Conservation (phyloP, 2,113 vertebrate species). For the Agapornis roseicollis region DNA sequence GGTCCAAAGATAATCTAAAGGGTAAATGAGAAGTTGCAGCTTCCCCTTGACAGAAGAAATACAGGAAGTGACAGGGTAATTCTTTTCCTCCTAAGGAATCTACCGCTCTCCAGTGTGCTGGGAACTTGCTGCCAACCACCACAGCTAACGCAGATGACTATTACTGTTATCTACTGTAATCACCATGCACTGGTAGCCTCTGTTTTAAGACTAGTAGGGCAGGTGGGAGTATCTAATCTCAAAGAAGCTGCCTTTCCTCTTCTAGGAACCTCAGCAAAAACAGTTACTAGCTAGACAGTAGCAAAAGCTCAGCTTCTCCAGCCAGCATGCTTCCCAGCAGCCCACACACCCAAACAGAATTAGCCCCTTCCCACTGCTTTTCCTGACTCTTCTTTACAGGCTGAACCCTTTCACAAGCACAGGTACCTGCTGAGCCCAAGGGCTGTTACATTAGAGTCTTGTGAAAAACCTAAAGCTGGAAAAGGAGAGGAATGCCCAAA, state of each 20-base stretch:
- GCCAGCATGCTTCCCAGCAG: neutral
- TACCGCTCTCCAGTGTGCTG: fast-evolving
- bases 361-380: neutral
- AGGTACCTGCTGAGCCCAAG: neutral
- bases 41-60: neutral
- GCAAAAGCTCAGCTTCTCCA: neutral
- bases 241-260: neutral
- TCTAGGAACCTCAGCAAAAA: neutral
- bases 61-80: neutral
- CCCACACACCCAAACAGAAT: neutral
- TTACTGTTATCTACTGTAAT: neutral
- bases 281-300: neutral
- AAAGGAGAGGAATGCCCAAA: neutral
- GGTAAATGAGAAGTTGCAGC: neutral
- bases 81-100: neutral
- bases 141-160: neutral
- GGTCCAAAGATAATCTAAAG: neutral
- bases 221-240: neutral
- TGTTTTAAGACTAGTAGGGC: neutral
- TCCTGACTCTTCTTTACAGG: neutral
- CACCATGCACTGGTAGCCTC: neutral
- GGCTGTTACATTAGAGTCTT: neutral
- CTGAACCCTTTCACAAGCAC: neutral
- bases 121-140: neutral
- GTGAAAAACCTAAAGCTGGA: neutral